phyloP scores from a whole-genome alignment of 1,140 invertebrate genomes.

The Aphelenchoides avenae region DNA sequence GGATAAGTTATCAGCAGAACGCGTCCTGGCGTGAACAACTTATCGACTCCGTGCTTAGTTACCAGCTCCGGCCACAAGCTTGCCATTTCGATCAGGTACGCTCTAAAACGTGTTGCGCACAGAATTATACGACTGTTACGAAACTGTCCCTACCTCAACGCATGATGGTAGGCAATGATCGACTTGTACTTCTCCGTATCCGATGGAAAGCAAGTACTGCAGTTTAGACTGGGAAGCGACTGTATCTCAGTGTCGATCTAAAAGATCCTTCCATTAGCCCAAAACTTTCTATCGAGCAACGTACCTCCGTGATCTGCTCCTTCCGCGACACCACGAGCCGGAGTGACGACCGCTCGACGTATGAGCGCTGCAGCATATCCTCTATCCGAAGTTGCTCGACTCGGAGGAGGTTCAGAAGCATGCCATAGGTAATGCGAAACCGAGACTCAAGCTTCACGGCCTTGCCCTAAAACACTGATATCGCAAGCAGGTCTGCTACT shows the following conservation, averaged over 20 bases:
- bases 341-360: conserved; percentile 40
- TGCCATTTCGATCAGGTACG: conserved; percentile 20
- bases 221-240: conserved; percentile 16
- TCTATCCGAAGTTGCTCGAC: conserved; percentile 79
- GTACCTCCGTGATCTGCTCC: conserved; percentile 25
- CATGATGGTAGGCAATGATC: conserved; percentile 20
- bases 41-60: conserved; percentile 14
- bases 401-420: conserved; percentile 80
- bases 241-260: conserved; percentile 26
- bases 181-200: neutral
- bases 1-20: conserved; percentile 35
- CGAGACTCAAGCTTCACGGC: conserved; percentile 79
- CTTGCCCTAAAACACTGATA: conserved; percentile 65
- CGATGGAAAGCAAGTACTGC: conserved; percentile 11
- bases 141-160: too few relatives aligned
- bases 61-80: conserved; percentile 21
- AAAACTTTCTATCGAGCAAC: conserved; percentile 1
- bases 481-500: too few relatives aligned
- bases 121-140: too few relatives aligned
- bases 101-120: too few relatives aligned
- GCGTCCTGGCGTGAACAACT: conserved; percentile 27
- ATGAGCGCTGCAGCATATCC: conserved; percentile 72
- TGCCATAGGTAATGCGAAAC: conserved; percentile 88
- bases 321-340: conserved; percentile 37
- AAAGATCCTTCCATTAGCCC: neutral